Evolutionary conservation across 2,888 invertebrate genomes (phyloP), one percentile per base, ranked within the genome.

Genomic region (Syrista parreyssii): DNA sequence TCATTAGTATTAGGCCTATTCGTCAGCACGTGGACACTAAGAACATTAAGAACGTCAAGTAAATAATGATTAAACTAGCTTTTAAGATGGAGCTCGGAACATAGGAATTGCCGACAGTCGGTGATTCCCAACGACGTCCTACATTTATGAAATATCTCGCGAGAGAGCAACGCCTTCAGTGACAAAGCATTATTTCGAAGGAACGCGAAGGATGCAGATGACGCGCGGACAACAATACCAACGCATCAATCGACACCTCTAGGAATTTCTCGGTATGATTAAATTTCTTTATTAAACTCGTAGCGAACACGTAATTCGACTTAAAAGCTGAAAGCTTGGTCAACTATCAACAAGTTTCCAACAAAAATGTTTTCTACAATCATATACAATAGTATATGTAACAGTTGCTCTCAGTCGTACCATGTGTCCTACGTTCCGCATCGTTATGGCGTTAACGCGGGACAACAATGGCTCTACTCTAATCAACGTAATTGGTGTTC

Each of bases 401-500:
- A 90, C 89, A 88, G 89, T 89, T 88, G 87, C 88, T 88, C 86
- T 91, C 90, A 90, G 90, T 90, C 89, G 82, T 88, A 86, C 88
- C 89, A 89, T 80, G 86, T 82, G 86, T 83, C 82, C 80, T 82
- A 82, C 35, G 79, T 82, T 83, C 81, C 79, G 81, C 82, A 77
- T 78, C 79, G n/a, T 79, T 34, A 78, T 81, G 78, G 82, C 85
- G 79, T 80, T 78, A 80, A 83, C 81, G 77, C 83, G 84, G 83
- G 82, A 84, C 84, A 78, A 84, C 84, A 75, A 83, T 87, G 87
- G 86, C 83, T 84, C 85, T 86, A 87, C 87, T 85, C 87, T 89
- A 89, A 89, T 90, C 89, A 90, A 90, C 88, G 88, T 89, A 88
- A 91, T 91, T 91, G 91, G 91, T 91, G 91, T 91, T 91, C 88